These are phyloP conservation scores for Thymelicus sylvestris DNA, from an alignment of 2,888 invertebrate species.

Conservation along the genomic window DNA sequence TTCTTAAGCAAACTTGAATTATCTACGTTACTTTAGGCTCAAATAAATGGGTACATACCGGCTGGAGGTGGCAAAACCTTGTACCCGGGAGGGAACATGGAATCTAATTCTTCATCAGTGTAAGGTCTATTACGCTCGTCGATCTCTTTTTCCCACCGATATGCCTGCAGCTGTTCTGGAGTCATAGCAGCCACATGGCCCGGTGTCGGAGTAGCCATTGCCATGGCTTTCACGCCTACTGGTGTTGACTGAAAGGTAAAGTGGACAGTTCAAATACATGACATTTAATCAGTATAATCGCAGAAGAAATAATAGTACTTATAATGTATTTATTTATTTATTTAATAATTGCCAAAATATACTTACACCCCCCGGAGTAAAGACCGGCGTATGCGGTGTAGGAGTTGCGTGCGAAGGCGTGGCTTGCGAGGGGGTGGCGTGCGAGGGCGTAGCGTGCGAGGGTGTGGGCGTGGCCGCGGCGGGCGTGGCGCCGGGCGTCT, in stretches of 20 bases:
- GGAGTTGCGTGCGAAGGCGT: slow-evolving; percentile 89
- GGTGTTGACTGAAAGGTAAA: slow-evolving; percentile 86
- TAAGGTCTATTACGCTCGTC: slow-evolving; percentile 98
- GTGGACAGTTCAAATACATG: background rate
- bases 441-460: slow-evolving; percentile 88
- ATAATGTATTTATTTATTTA: too few species aligned
- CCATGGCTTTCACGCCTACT: slow-evolving; percentile 98
- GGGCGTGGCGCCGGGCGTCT: slow-evolving; percentile 94
- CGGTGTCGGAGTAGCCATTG: slow-evolving; percentile 98
- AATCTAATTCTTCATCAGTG: slow-evolving; percentile 98
- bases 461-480: slow-evolving; percentile 90
- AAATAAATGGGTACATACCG: slow-evolving; percentile 77
- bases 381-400: slow-evolving; percentile 86
- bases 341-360: background rate
- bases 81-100: slow-evolving; percentile 99
- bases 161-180: slow-evolving; percentile 99
- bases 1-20: slow-evolving; percentile 29
- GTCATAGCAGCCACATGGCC: slow-evolving; percentile 99
- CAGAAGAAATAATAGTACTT: too few species aligned
- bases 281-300: too few species aligned
- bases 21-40: slow-evolving; percentile 20
- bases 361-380: slow-evolving; percentile 92
- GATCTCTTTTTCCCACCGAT: slow-evolving; percentile 99
- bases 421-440: slow-evolving; percentile 89
- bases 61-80: slow-evolving; percentile 98